Base-by-base conservation (phyloP, 2,113 vertebrate species). In the Todiramphus saurophagus region DNA sequence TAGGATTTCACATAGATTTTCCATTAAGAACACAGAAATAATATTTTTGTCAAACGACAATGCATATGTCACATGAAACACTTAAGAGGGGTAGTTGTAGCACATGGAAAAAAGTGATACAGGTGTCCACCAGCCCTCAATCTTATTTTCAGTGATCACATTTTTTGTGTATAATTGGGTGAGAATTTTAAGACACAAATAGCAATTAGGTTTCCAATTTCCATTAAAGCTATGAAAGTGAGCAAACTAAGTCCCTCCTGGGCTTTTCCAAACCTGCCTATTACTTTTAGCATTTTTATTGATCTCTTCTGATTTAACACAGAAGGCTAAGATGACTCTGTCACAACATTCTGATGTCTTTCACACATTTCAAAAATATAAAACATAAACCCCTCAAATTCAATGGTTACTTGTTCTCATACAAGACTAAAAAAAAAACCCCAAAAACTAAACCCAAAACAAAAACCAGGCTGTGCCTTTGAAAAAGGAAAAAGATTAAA, bases 401-500 rank as follows among this genome's bases (percentile, higher is more conserved):
- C 20, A 53, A 6, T 51, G 17, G 1, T 33, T 44, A 59, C 25
- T 77, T 73, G 9, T 41, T 59, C n/a, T 89, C 11, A 50, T 15
- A 19, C 12, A 67, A 55, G 5, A n/a, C 6, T 67, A 13, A 46
- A 39, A 46, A 12, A 50, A 44, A 16, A 55, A 55, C 11, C 12
- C 18, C 18, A 46, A 46, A 20, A 4, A 37, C 37, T 37, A 46
- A 20, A 20, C 18, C 37, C 37, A 37, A 20, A 46, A 20, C 19
- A 46, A 46, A 46, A 44, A 18, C 2, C 1, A 12, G 5, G 28
- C 28, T 72, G 2, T 1, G 12, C 21, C 4, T 6, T 1, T 23
- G 7, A 30, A 20, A 53, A 41, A 77, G 50, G 50, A 25, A 33
- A 68, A 66, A 3, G 0, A 28, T 56, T 59, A 5, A 62, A 88